These are phyloP conservation scores for Trachymyrmex cornetzi DNA, from an alignment of 1,140 invertebrate genomes.

Conservation along the genomic window DNA sequence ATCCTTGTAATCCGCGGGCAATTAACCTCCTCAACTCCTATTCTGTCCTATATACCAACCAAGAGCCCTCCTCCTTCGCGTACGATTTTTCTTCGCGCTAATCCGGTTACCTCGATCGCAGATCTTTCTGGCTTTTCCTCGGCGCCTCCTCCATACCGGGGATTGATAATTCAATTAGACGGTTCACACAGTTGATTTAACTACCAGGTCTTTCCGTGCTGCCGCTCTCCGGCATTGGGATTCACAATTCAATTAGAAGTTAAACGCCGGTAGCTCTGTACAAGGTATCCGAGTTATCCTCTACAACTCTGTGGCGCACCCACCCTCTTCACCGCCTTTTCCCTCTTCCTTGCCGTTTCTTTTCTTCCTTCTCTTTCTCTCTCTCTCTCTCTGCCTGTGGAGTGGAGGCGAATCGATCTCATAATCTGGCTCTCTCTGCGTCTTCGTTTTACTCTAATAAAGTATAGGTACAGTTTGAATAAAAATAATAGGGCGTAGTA, in stretches of 20 bases:
- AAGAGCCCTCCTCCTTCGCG: neutral
- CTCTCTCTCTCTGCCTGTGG: constrained; percentile 20
- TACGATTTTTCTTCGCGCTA: constrained; percentile 68
- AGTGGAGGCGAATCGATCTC: constrained; percentile 73
- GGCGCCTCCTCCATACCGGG: constrained; percentile 64
- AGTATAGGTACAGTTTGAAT: constrained; percentile 82
- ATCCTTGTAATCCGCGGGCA: constrained; percentile 47
- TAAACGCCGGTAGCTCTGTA: constrained; percentile 81
- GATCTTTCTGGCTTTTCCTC: constrained; percentile 72
- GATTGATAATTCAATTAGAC: constrained; percentile 82
- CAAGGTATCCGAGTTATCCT: constrained; percentile 80
- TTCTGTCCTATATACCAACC: neutral
- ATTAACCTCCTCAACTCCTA: constrained; percentile 27
- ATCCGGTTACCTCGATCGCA: constrained; percentile 75
- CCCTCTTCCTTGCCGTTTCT: constrained; percentile 19
- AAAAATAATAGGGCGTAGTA: constrained; percentile 78
- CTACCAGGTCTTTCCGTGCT: constrained; percentile 76
- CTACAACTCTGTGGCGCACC: constrained; percentile 70
- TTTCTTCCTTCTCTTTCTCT: constrained; percentile 26
- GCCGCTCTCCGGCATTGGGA: constrained; percentile 76
- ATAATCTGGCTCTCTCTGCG: constrained; percentile 78
- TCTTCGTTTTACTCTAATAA: constrained; percentile 79
- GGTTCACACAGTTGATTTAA: constrained; percentile 82
- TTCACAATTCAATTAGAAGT: constrained; percentile 84
- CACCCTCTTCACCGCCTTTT: constrained; percentile 26